Evolutionary conservation across 2,888 invertebrate species (phyloP).

Genomic region (Gordius sp.): DNA sequence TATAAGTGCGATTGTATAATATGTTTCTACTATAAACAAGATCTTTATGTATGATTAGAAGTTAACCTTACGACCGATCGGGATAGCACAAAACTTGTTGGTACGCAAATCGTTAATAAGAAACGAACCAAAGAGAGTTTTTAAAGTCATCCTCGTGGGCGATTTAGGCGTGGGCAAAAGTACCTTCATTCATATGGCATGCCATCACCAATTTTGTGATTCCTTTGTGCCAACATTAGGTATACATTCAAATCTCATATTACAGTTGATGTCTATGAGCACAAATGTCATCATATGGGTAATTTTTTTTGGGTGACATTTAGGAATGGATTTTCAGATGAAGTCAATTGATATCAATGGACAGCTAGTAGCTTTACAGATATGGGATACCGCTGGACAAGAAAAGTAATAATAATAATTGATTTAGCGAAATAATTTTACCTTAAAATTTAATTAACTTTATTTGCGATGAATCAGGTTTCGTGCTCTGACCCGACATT

Average conservation of each 20-base stretch:
- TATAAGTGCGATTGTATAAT: no score
- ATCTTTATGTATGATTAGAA: no score
- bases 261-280: background rate
- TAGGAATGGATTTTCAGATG: constrained; percentile 1
- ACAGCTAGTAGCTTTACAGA: background rate
- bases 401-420: background rate
- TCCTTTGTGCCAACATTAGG: constrained; percentile 3
- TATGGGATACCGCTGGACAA: constrained; percentile 13
- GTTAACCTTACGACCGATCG: no score
- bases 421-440: background rate
- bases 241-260: background rate
- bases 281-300: background rate
- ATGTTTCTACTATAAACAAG: no score
- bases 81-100: no score
- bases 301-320: constrained; percentile 6
- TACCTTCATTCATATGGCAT: constrained; percentile 11
- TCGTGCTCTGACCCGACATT: background rate
- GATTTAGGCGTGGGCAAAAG: constrained; percentile 9
- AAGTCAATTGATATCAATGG: background rate
- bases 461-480: background rate
- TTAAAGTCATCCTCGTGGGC: background rate
- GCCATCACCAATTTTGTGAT: background rate
- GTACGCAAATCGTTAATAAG: no score
- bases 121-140: background rate
- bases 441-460: background rate